These are phyloP conservation scores for Chaetodon trifascialis DNA, from an alignment of 2,113 vertebrate genomes.

Conservation along the genomic window DNA sequence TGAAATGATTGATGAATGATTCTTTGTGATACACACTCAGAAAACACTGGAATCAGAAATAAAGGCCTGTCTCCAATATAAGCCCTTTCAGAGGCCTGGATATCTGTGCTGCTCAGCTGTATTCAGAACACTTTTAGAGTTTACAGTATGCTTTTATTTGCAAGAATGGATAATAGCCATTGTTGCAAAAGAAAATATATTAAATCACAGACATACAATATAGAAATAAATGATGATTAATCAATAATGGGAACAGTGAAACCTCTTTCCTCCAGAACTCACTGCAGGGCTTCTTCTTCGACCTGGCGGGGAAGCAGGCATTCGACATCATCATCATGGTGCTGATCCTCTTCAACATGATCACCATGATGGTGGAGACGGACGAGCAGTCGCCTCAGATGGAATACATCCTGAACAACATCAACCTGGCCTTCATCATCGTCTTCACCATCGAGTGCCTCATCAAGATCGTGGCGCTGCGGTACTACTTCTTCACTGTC, in stretches of 20 bases:
- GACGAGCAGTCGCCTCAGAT: constrained; percentile 93
- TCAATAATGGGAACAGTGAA: background rate
- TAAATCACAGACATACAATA: background rate
- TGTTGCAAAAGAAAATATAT: background rate
- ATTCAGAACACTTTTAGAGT: background rate
- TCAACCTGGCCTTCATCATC: constrained; percentile 96
- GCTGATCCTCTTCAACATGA: constrained; percentile 98
- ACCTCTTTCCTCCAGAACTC: constrained; percentile 84
- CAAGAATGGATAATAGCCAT: background rate
- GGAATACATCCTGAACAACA: constrained; percentile 90
- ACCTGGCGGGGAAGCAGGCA: constrained; percentile 93
- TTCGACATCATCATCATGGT: constrained; percentile 99
- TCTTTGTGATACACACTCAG: background rate
- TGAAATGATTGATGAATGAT: too few relatives aligned
- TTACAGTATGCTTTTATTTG: background rate
- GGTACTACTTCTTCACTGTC: constrained; percentile 96
- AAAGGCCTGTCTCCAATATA: background rate
- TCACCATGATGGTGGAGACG: constrained; percentile 99
- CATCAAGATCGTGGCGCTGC: constrained; percentile 92
- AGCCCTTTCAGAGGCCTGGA: too few relatives aligned
- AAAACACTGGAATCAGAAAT: background rate
- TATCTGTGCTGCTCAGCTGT: too few relatives aligned
- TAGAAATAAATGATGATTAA: background rate
- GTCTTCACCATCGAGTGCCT: constrained; percentile 94
- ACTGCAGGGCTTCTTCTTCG: constrained; percentile 95